Base-by-base conservation (phyloP, 2,888 invertebrate genomes). In the Catotricha subobsoleta region DNA sequence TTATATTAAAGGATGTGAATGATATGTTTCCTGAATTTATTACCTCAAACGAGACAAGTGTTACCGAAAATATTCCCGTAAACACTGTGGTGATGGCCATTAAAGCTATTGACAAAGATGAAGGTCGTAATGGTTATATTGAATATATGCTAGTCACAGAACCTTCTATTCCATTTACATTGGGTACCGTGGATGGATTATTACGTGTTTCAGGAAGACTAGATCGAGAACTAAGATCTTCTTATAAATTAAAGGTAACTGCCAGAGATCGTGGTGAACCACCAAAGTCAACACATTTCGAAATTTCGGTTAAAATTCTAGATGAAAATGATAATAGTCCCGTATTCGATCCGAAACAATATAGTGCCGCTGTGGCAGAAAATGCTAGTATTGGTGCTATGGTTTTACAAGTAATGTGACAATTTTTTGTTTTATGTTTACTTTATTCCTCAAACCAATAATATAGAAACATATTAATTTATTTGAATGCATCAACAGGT, bases 321-420 rank as follows among this genome's bases (percentile, higher is more conserved):
- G 90, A 90, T 58, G 86, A 86, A 60, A 90, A 90, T 60, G 90
- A 90, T 57, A 88, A 88, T 55, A 80, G 81, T 46, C 90, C 90
- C 0, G 74, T 83, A 3, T 90, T 90, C 58, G 82, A 87, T 57
- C 84, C 84, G 1, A 79, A 81, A 53, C 86, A 87, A 56, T 91
- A 90, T 57, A 84, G 84, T 46, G 84, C 90, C 1, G 80, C 81
- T 3, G 80, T 91, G 23, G 82, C 86, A 1, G 94, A 94, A 66
- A 88, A 92, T 60, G 84, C 88, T n/a, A 82, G 83, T 48, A 84
- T 91, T 49, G 94, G 92, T 6, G 83, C 84, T 31, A 87, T 82
- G 58, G 83, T 94, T 1, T 60, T 91, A 30, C 84, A 86, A 69
- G 82, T 80, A 61, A 60, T 54, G 19, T 45, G 16, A 40, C 23